A percentile compares a stretch with the other conserved stretches of the same genome.
phyloP scores from a whole-genome alignment of 2,113 vertebrate species.

The Hystrix cristata region DNA sequence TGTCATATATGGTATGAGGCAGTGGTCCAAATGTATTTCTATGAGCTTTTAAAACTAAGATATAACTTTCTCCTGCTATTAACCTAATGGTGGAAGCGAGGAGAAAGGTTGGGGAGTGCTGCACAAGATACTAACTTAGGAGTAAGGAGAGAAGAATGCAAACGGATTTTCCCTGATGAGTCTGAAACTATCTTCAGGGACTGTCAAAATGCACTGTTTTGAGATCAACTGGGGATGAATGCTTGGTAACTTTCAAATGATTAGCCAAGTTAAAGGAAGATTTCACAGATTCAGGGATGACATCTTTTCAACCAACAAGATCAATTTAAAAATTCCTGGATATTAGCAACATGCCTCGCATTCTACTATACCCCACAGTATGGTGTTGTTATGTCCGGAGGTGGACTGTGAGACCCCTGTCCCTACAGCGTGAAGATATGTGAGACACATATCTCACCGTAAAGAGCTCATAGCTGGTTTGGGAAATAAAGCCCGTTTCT shows the following conservation, averaged over 20 bases:
- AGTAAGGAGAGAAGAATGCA: not conserved
- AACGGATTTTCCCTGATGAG: not conserved
- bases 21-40: not conserved
- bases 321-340: not conserved
- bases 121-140: not conserved
- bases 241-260: not conserved
- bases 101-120: not conserved
- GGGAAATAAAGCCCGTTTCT: not conserved
- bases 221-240: not conserved
- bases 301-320: not conserved
- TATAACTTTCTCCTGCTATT: not conserved
- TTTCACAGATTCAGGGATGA: not conserved
- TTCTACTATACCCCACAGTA: not conserved
- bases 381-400: no score
- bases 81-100: not conserved
- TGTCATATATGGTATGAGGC: not conserved
- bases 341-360: not conserved
- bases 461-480: not conserved
- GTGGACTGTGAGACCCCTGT: no score
- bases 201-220: not conserved
- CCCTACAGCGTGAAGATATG: not conserved
- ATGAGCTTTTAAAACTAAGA: constrained; percentile 7
- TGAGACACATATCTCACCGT: not conserved
- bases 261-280: not conserved
- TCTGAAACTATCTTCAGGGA: not conserved